phyloP scores from a whole-genome alignment of 2,797 vertebrate genomes.

The Octomys mimax region DNA sequence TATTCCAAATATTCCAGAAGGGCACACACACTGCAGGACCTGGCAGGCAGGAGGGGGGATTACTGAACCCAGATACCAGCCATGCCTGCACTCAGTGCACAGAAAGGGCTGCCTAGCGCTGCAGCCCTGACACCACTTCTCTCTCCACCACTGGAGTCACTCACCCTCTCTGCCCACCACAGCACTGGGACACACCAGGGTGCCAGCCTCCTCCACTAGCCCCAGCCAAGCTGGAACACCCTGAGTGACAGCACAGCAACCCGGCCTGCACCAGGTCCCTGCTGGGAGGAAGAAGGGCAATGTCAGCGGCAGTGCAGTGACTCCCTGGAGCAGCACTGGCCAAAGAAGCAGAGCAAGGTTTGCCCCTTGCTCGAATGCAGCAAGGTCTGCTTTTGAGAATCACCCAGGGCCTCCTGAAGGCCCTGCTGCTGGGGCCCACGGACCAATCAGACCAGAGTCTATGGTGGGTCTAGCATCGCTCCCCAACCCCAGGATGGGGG shows the following conservation, averaged over 20 bases:
- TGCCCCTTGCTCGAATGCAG: too few relatives aligned
- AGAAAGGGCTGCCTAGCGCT: neutral
- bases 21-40: conserved; percentile 85
- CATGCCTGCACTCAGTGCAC: neutral
- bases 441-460: neutral
- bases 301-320: neutral
- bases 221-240: neutral
- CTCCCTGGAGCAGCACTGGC: neutral
- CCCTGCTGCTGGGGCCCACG: neutral
- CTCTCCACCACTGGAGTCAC: too few relatives aligned
- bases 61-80: neutral
- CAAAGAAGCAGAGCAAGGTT: neutral
- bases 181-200: too few relatives aligned
- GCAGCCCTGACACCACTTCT: neutral
- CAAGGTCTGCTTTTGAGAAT: neutral
- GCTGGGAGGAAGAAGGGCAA: neutral
- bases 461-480: neutral
- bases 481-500: neutral
- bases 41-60: conserved; percentile 78
- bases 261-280: neutral
- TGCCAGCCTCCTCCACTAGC: neutral
- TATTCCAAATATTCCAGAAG: conserved; percentile 91
- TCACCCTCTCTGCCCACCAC: neutral
- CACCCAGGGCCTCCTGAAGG: neutral
- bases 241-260: neutral